Conservation (phyloP, 2,113 vertebrate genomes). For the Australoheros scitulus region DNA sequence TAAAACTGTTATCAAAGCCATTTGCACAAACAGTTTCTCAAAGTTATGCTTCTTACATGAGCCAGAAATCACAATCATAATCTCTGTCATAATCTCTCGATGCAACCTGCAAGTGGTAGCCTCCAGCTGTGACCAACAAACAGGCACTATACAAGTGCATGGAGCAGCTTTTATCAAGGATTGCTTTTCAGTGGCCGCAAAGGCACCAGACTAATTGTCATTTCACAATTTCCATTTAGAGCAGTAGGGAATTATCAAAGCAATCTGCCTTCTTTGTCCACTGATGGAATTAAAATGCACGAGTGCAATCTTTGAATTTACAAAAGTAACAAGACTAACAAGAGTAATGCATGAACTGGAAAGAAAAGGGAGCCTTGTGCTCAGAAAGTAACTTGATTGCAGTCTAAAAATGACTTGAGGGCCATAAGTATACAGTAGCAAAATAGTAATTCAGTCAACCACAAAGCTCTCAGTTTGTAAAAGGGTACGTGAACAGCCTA, state of each 20-base stretch:
- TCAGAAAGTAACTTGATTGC: slow-evolving; percentile 39
- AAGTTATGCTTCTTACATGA: slow-evolving; percentile 33
- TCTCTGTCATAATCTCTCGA: slow-evolving; percentile 36
- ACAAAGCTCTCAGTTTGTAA: slow-evolving; percentile 42
- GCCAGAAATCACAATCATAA: slow-evolving; percentile 40
- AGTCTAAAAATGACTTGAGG: slow-evolving; percentile 51
- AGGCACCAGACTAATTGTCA: slow-evolving; percentile 57
- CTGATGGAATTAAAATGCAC: slow-evolving; percentile 29
- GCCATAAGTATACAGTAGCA: slow-evolving; percentile 56
- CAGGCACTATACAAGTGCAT: slow-evolving; percentile 42
- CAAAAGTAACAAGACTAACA: background rate
- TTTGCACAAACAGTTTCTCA: slow-evolving; percentile 2
- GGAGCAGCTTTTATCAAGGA: slow-evolving; percentile 62
- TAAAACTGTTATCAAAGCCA: slow-evolving; percentile 15
- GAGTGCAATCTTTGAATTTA: slow-evolving; percentile 14
- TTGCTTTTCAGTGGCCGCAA: slow-evolving; percentile 46
- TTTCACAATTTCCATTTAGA: slow-evolving; percentile 33
- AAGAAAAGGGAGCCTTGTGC: background rate
- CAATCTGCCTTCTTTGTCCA: slow-evolving; percentile 45
- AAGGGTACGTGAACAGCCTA: slow-evolving; percentile 30
- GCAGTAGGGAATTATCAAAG: slow-evolving; percentile 19
- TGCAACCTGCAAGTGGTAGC: slow-evolving; percentile 45
- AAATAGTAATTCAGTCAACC: slow-evolving; percentile 55
- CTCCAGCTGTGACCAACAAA: slow-evolving; percentile 61
- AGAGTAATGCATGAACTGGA: background rate